Percentiles rank a stretch among this genome's conserved stretches.
These are phyloP conservation scores for Bombus terrestris DNA, from an alignment of 1,140 invertebrate genomes.

Conservation along the genomic window DNA sequence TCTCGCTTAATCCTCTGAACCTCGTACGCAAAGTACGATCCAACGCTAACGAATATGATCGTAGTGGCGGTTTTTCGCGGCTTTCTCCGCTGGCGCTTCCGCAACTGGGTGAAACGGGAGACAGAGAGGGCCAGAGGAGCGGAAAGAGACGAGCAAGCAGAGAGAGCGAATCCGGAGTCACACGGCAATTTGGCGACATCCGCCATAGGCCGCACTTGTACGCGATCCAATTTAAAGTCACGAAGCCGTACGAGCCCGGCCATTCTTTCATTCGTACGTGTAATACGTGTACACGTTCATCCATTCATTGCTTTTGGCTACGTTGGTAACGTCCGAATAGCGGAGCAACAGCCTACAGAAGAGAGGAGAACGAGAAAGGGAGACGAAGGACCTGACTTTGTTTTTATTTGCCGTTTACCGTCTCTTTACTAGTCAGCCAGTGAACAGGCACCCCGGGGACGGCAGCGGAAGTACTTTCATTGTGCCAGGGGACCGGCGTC, in stretches of 20 bases:
- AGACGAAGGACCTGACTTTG: constrained; percentile 66
- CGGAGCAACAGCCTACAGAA: not conserved
- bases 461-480: constrained; percentile 72
- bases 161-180: constrained; percentile 77
- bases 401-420: constrained; percentile 76
- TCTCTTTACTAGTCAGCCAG: constrained; percentile 60
- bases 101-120: constrained; percentile 7
- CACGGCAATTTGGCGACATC: constrained; percentile 82
- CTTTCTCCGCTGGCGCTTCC: constrained; percentile 56
- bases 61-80: not conserved
- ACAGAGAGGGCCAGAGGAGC: constrained; percentile 5
- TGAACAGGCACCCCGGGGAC: constrained; percentile 58
- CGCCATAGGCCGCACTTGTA: constrained; percentile 79
- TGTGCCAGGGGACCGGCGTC: constrained; percentile 69
- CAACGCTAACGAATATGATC: not conserved
- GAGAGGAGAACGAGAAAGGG: constrained; percentile 9
- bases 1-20: not conserved
- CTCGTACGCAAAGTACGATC: not conserved
- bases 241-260: constrained; percentile 72
- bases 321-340: not conserved
- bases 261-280: constrained; percentile 75
- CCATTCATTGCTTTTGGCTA: constrained; percentile 66
- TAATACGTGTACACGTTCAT: constrained; percentile 59
- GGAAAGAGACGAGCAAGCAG: constrained; percentile 35
- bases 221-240: constrained; percentile 81